A percentile compares a stretch with the other conserved stretches of the same genome.
Evolutionary conservation across 2,797 vertebrate genomes (phyloP).

Genomic region (Takifugu rubripes): DNA sequence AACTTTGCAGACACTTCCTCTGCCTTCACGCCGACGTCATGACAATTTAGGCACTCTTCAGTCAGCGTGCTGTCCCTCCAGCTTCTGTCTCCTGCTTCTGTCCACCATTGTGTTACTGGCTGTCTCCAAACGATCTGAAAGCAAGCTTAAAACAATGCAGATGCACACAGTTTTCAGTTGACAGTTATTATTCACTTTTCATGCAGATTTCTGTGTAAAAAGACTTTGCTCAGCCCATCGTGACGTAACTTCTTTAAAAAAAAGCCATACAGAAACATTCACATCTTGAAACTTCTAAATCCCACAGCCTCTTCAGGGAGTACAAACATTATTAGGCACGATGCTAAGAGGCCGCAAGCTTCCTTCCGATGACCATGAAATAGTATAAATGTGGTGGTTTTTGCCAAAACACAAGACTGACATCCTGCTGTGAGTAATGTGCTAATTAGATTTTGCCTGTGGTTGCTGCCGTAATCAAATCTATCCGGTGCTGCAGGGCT

Average conservation of each 20-base stretch:
- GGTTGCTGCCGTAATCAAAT: conserved; percentile 66
- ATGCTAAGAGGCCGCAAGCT: conserved; percentile 16
- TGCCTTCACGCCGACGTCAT: background rate
- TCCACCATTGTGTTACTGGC: too few species aligned
- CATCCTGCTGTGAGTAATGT: conserved; percentile 65
- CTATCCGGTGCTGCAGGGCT: conserved; percentile 55
- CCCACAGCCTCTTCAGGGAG: conserved; percentile 7
- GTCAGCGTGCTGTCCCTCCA: background rate
- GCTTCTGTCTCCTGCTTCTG: too few species aligned
- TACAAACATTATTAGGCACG: conserved; percentile 8
- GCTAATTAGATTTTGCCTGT: conserved; percentile 67
- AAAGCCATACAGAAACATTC: background rate
- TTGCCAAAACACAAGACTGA: conserved; percentile 48
- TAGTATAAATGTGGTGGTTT: conserved; percentile 23
- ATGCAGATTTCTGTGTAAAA: too few species aligned
- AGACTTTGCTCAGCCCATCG: too few species aligned
- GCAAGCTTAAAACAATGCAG: too few species aligned
- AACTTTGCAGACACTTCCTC: conserved; percentile 12
- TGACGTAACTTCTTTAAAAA: too few species aligned
- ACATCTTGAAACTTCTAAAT: conserved; percentile 1
- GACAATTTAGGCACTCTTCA: background rate
- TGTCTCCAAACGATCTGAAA: too few species aligned
- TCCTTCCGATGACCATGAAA: conserved; percentile 29
- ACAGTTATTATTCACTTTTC: too few species aligned
- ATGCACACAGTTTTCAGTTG: too few species aligned